phyloP scores from a whole-genome alignment of 2,888 invertebrate genomes.

The Diarsia dahlii region DNA sequence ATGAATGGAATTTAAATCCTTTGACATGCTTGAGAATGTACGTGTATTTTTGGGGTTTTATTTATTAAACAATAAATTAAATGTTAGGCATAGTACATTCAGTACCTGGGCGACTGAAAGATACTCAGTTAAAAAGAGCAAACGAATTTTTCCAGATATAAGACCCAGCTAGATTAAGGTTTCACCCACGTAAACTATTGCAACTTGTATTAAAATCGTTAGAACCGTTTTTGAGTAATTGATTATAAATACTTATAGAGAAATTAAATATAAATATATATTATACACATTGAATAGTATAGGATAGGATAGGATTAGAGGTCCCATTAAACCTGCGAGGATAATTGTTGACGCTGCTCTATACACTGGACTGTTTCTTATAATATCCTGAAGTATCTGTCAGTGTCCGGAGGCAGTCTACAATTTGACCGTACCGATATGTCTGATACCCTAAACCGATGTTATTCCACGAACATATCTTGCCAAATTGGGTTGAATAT shows the following conservation, averaged over 20 bases:
- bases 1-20: background rate
- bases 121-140: too few relatives aligned
- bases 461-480: background rate
- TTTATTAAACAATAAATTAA: background rate
- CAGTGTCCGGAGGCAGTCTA: background rate
- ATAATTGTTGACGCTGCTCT: background rate
- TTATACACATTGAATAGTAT: too few relatives aligned
- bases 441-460: background rate
- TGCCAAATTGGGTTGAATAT: conserved; percentile 20
- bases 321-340: background rate
- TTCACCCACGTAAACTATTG: too few relatives aligned
- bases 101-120: too few relatives aligned
- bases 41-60: background rate
- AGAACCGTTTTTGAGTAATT: background rate
- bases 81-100: background rate
- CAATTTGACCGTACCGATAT: background rate
- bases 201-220: background rate
- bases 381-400: background rate
- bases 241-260: too few relatives aligned
- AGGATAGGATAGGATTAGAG: background rate
- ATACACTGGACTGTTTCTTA: background rate
- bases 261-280: too few relatives aligned
- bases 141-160: too few relatives aligned
- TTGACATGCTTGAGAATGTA: background rate
- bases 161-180: too few relatives aligned